A percentile compares a stretch with the other conserved stretches of the same genome.
Evolutionary conservation across 2,797 vertebrate genomes (phyloP).

Genomic region (Odontamblyopus rebecca): DNA sequence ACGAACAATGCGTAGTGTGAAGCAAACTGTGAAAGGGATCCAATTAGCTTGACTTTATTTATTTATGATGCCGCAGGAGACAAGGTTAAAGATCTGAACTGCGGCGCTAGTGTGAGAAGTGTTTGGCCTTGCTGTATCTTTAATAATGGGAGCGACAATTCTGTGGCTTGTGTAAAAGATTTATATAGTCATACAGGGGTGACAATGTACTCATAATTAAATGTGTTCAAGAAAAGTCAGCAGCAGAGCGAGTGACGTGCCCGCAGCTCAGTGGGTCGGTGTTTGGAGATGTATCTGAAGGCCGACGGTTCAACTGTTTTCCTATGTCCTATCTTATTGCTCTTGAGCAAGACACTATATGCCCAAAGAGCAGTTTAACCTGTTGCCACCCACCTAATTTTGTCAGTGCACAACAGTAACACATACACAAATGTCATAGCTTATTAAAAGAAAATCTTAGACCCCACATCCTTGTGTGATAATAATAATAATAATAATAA

Average conservation of each 20-base stretch:
- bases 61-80: background rate
- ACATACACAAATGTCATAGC: too few species aligned
- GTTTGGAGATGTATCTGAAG: constrained; percentile 1
- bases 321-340: too few species aligned
- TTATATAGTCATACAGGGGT: background rate
- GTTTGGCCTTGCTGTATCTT: background rate
- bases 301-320: too few species aligned
- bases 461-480: too few species aligned
- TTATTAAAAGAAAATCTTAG: too few species aligned
- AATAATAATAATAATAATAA: too few species aligned
- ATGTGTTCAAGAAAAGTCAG: background rate
- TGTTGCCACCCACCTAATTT: too few species aligned
- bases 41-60: constrained; percentile 8
- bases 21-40: constrained; percentile 12
- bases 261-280: background rate
- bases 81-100: constrained; percentile 4
- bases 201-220: background rate
- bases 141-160: background rate
- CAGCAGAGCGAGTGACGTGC: background rate
- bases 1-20: constrained; percentile 2
- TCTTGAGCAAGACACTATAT: too few species aligned
- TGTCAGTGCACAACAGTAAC: too few species aligned
- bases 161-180: background rate
- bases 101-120: background rate
- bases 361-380: too few species aligned